Conservation (phyloP, 1,140 invertebrate species). For the Ridgeia piscesae region DNA sequence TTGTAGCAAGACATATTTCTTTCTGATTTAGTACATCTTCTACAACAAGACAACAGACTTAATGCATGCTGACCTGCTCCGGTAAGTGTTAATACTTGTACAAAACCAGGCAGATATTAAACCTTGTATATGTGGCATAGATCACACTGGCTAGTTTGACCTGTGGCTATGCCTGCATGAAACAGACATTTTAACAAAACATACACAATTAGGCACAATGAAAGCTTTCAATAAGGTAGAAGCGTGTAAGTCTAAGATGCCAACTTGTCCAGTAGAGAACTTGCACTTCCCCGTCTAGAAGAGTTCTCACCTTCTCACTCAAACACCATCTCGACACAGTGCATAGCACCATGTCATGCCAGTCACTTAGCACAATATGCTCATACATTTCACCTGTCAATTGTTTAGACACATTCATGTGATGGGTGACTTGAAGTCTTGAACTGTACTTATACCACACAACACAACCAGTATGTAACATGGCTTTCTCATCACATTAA, state of each 20-base stretch:
- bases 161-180: no score
- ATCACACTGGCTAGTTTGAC: no score
- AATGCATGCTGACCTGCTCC: not conserved
- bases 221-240: no score
- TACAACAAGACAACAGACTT: no score
- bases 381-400: not conserved
- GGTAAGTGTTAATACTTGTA: no score
- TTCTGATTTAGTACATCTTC: no score
- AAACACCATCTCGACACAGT: not conserved
- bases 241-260: no score
- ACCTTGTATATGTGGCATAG: no score
- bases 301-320: not conserved
- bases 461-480: not conserved
- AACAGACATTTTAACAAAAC: not conserved
- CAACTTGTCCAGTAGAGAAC: no score
- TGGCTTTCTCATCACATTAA: not conserved
- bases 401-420: not conserved
- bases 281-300: not conserved
- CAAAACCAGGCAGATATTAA: no score
- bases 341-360: not conserved
- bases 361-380: not conserved
- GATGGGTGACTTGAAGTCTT: not conserved
- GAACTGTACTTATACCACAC: not conserved
- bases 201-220: not conserved
- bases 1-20: no score